These are phyloP conservation scores for Eleginops maclovinus DNA, from an alignment of 2,113 vertebrate genomes.

Conservation along the genomic window DNA sequence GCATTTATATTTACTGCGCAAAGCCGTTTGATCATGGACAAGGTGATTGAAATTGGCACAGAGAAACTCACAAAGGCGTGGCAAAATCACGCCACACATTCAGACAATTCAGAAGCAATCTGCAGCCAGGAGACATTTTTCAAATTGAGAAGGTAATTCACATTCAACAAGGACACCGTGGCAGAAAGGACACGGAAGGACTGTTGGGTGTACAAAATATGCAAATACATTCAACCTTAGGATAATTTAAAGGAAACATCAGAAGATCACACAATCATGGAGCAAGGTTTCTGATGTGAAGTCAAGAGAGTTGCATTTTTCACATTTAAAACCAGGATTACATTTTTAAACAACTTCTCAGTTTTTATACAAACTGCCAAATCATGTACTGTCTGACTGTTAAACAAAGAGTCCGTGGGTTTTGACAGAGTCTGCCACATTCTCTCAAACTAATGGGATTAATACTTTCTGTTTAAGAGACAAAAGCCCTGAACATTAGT, in stretches of 20 bases:
- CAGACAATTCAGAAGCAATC: slow-evolving; percentile 62
- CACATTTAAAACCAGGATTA: background rate
- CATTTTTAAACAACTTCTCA: slow-evolving; percentile 6
- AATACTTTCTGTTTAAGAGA: slow-evolving; percentile 85
- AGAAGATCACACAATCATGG: slow-evolving; percentile 32
- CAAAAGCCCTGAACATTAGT: slow-evolving; percentile 85
- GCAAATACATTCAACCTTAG: slow-evolving; percentile 61
- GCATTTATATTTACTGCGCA: slow-evolving; percentile 55
- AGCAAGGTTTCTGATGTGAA: background rate
- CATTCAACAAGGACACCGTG: slow-evolving; percentile 75
- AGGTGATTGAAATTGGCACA: slow-evolving; percentile 71
- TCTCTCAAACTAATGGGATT: slow-evolving; percentile 82
- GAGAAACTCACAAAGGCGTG: slow-evolving; percentile 61
- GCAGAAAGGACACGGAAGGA: slow-evolving; percentile 70
- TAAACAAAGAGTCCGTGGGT: slow-evolving; percentile 38
- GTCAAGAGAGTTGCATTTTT: background rate
- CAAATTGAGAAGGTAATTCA: slow-evolving; percentile 66
- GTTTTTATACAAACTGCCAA: slow-evolving; percentile 18
- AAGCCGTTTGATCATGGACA: slow-evolving; percentile 53
- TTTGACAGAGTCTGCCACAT: slow-evolving; percentile 55
- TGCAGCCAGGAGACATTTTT: slow-evolving; percentile 74
- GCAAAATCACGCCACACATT: slow-evolving; percentile 61
- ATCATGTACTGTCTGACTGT: slow-evolving; percentile 11
- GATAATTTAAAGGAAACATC: slow-evolving; percentile 46
- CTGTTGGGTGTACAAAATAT: slow-evolving; percentile 62